Evolutionary conservation across 2,888 invertebrate species (phyloP).

Genomic region (Pyrrhia umbra): DNA sequence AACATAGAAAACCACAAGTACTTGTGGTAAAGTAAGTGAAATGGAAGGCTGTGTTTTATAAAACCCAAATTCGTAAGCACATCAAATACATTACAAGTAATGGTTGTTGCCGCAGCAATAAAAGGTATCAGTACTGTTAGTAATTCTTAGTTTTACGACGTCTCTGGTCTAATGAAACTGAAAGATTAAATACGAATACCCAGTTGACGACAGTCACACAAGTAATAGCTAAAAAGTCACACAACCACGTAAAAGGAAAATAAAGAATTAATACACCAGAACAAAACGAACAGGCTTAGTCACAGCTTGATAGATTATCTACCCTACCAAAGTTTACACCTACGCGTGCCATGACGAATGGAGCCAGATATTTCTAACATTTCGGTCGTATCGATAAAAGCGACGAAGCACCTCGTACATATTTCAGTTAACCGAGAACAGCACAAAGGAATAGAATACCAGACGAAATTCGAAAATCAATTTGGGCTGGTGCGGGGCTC

Average conservation of each 20-base stretch:
- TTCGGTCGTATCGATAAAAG: slow-evolving; percentile 30
- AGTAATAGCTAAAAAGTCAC: background rate
- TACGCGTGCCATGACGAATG: slow-evolving; percentile 20
- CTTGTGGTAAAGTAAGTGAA: background rate
- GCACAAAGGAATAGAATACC: slow-evolving; percentile 60
- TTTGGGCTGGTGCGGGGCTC: slow-evolving; percentile 76
- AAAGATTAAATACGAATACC: slow-evolving; percentile 26
- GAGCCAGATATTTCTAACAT: slow-evolving; percentile 10
- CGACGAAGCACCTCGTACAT: slow-evolving; percentile 12
- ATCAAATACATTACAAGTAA: slow-evolving; percentile 10
- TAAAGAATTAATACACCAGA: slow-evolving; percentile 1
- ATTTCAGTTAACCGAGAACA: slow-evolving; percentile 50
- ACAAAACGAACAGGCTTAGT: slow-evolving; percentile 21
- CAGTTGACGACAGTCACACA: background rate
- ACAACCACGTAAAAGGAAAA: slow-evolving; percentile 4
- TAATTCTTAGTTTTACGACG: slow-evolving; percentile 34
- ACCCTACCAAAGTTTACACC: slow-evolving; percentile 30
- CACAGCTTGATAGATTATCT: slow-evolving; percentile 34
- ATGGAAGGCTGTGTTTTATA: background rate
- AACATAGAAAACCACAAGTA: background rate
- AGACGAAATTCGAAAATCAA: slow-evolving; percentile 84
- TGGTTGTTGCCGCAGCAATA: background rate
- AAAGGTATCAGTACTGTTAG: slow-evolving; percentile 14
- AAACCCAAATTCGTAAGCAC: background rate
- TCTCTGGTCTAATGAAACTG: slow-evolving; percentile 1